A percentile compares a stretch with the other conserved stretches of the same genome.
Conservation (phyloP, 2,113 vertebrate species). For the Phoxinus phoxinus region DNA sequence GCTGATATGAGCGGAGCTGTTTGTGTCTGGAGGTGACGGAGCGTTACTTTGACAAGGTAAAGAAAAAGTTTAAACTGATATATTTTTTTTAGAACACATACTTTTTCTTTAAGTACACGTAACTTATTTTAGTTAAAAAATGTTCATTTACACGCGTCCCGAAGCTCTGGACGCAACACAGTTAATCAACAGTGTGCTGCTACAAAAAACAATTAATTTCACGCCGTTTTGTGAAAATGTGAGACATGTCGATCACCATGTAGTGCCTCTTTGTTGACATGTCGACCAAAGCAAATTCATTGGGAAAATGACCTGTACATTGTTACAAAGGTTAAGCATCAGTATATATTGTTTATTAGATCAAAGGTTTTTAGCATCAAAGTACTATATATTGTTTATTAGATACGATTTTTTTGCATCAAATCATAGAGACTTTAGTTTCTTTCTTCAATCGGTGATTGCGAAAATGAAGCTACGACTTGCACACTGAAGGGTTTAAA, state of each 20-base stretch:
- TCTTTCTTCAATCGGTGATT: background rate
- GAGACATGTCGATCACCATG: background rate
- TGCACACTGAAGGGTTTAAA: background rate
- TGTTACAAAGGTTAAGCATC: background rate
- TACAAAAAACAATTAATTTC: background rate
- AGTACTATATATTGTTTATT: no score
- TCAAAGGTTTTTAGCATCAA: no score
- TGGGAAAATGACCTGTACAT: background rate
- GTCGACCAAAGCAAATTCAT: background rate
- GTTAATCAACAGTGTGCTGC: background rate
- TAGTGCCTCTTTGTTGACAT: background rate
- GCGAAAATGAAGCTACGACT: background rate
- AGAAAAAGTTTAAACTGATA: background rate
- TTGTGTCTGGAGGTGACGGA: background rate
- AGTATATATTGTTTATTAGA: no score
- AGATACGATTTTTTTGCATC: background rate
- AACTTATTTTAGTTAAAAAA: background rate
- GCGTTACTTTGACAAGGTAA: constrained; percentile 11
- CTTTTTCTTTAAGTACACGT: background rate
- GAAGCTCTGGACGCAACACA: background rate
- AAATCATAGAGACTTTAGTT: background rate
- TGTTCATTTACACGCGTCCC: background rate
- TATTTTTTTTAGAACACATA: background rate
- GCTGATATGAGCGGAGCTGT: constrained; percentile 20
- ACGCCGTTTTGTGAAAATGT: background rate